Conservation (phyloP, 2,113 vertebrate species). For the Leucoraja erinaceus region DNA sequence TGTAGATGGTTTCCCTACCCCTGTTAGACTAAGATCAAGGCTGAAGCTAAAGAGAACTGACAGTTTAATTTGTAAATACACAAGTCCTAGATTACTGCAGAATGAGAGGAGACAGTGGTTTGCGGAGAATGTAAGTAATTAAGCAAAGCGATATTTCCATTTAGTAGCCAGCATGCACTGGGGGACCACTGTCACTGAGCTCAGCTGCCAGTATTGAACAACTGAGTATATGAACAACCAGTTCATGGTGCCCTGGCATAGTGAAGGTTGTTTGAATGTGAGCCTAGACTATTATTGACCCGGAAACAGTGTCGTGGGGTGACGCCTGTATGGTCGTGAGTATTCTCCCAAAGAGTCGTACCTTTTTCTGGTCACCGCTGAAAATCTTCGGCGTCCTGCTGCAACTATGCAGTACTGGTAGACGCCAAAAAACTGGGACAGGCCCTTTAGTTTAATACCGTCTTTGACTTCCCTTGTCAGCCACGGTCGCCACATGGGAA, state of each 20-base stretch:
- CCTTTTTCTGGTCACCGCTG: too few species aligned
- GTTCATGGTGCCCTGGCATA: neutral
- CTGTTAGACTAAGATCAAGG: neutral
- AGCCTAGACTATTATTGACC: neutral
- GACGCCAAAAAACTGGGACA: too few species aligned
- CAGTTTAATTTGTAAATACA: neutral
- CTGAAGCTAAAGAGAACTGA: neutral
- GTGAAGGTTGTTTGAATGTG: neutral
- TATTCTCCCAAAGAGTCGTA: too few species aligned
- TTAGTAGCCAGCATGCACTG: too few species aligned
- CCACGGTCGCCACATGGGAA: too few species aligned
- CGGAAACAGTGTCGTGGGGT: neutral
- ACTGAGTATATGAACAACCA: neutral
- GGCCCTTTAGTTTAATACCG: too few species aligned
- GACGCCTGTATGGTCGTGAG: too few species aligned
- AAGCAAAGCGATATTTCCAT: neutral
- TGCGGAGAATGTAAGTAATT: neutral
- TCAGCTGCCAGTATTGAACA: neutral
- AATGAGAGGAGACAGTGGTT: neutral
- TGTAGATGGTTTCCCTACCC: neutral
- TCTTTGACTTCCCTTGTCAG: too few species aligned
- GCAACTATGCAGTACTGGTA: too few species aligned
- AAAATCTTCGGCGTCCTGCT: too few species aligned
- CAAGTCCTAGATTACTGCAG: neutral
- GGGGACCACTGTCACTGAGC: neutral